Conservation (phyloP, 53 echinoderm and acorn worm species). For the Holothuria scabra region DNA sequence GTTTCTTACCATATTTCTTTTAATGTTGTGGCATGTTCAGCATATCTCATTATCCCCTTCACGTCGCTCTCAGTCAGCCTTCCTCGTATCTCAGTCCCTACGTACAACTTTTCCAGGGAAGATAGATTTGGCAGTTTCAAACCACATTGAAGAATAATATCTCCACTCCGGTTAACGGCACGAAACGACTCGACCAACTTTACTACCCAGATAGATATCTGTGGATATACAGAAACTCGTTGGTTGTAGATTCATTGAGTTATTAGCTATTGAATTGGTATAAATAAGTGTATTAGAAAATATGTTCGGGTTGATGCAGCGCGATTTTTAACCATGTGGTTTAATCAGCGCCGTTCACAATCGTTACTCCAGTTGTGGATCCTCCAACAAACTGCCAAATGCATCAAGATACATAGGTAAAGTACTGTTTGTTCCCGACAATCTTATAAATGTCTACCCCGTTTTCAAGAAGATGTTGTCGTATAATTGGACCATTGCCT, state of each 20-base stretch:
- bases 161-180: constrained; percentile 16
- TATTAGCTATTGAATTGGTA: constrained; percentile 11
- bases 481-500: not conserved
- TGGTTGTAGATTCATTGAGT: not conserved
- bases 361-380: not conserved
- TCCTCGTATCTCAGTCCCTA: constrained; percentile 11
- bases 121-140: constrained; percentile 21
- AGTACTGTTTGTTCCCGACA: not conserved
- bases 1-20: constrained; percentile 28
- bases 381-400: constrained; percentile 5
- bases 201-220: constrained; percentile 9
- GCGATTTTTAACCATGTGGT: not conserved
- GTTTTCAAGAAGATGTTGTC: constrained; percentile 3
- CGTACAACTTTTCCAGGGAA: constrained; percentile 30
- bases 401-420: not conserved
- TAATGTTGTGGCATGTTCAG: constrained; percentile 34
- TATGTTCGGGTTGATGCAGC: not conserved
- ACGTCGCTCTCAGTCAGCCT: constrained; percentile 32
- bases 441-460: not conserved
- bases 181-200: constrained; percentile 30
- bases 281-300: not conserved
- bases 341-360: not conserved
- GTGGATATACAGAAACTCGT: constrained; percentile 6
- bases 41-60: constrained; percentile 33
- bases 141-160: constrained; percentile 29